Percentiles rank a stretch among this genome's conserved stretches.
These are phyloP conservation scores for Netelia inedita DNA, from an alignment of 2,888 invertebrate species.

Conservation along the genomic window DNA sequence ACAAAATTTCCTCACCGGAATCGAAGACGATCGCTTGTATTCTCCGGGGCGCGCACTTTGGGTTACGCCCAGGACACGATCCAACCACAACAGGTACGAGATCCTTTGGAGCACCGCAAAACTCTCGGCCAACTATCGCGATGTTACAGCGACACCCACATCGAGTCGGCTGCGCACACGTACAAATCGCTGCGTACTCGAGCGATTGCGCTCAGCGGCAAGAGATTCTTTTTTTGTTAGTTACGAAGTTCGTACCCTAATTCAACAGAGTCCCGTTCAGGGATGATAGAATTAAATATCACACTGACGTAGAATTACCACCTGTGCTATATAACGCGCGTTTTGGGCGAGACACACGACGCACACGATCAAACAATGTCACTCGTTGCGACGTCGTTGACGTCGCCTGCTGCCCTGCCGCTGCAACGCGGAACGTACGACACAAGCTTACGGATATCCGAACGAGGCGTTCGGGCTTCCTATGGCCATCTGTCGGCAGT, in stretches of 20 bases:
- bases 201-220: slow-evolving; percentile 52
- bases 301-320: not conserved
- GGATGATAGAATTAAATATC: not conserved
- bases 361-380: slow-evolving; percentile 66
- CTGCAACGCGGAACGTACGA: not conserved
- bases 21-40: not conserved
- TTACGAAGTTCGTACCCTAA: slow-evolving; percentile 17
- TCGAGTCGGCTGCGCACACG: slow-evolving; percentile 29
- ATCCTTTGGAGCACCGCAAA: slow-evolving; percentile 23
- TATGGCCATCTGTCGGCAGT: not conserved
- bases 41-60: slow-evolving; percentile 46
- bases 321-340: not conserved
- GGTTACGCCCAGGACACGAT: slow-evolving; percentile 69
- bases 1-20: too few relatives aligned
- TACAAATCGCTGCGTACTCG: slow-evolving; percentile 34
- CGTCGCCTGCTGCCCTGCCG: slow-evolving; percentile 34
- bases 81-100: slow-evolving; percentile 37
- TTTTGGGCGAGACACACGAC: slow-evolving; percentile 4
- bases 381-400: slow-evolving; percentile 64
- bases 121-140: slow-evolving; percentile 4
- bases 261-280: not conserved
- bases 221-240: slow-evolving; percentile 59
- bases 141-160: slow-evolving; percentile 57
- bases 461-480: not conserved
- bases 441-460: not conserved